These are phyloP conservation scores for Conopomorpha cramerella DNA, from an alignment of 1,140 invertebrate genomes.

Conservation along the genomic window DNA sequence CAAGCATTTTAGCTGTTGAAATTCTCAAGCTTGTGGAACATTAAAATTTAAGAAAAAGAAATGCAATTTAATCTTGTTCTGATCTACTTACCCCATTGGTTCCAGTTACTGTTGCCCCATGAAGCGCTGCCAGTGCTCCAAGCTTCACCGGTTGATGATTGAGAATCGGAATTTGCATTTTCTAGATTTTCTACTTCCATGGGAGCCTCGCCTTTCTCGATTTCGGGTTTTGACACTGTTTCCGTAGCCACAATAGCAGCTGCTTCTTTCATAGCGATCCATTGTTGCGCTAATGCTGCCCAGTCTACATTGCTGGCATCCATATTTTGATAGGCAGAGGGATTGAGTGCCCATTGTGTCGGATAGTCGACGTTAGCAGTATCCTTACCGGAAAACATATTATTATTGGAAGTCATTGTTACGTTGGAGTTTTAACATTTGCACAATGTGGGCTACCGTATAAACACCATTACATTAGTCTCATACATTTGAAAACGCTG, in stretches of 20 bases:
- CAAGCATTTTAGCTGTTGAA: background rate
- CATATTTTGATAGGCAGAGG: slow-evolving; percentile 68
- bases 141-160: slow-evolving; percentile 18
- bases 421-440: too few species aligned
- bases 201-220: slow-evolving; percentile 78
- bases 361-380: slow-evolving; percentile 65
- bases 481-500: too few species aligned
- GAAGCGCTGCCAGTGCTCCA: slow-evolving; percentile 47
- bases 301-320: slow-evolving; percentile 82
- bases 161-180: slow-evolving; percentile 37
- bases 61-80: slow-evolving; percentile 9
- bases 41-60: slow-evolving; percentile 4
- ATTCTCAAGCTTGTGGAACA: background rate
- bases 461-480: too few species aligned
- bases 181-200: slow-evolving; percentile 77
- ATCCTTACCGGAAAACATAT: slow-evolving; percentile 54
- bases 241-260: slow-evolving; percentile 44
- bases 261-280: slow-evolving; percentile 94
- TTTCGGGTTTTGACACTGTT: slow-evolving; percentile 55
- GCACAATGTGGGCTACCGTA: too few species aligned
- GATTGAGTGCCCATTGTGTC: slow-evolving; percentile 76
- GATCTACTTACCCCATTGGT: slow-evolving; percentile 64
- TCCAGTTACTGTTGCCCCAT: slow-evolving; percentile 65
- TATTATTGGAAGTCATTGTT: too few species aligned
- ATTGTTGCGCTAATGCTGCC: slow-evolving; percentile 94